phyloP scores from a whole-genome alignment of 2,797 vertebrate species.

The Crenichthys baileyi region DNA sequence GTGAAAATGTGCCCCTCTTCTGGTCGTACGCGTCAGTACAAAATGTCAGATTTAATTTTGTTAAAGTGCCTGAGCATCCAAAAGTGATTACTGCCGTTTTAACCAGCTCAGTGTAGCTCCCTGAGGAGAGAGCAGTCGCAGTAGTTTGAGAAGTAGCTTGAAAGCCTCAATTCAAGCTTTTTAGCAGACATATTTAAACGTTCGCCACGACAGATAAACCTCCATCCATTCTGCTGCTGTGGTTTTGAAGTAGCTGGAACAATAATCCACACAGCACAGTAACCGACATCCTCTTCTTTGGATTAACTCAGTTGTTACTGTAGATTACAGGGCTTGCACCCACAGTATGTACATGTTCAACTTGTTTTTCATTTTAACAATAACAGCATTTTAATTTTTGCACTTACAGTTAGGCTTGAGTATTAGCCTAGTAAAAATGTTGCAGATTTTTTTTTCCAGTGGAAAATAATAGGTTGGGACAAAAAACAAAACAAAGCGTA shows the following conservation, averaged over 20 bases:
- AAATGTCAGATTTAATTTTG: slow-evolving; percentile 3
- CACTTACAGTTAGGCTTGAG: slow-evolving; percentile 16
- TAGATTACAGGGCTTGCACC: neutral
- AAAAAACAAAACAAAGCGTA: neutral
- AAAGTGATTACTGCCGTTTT: slow-evolving; percentile 12
- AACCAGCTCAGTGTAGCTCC: slow-evolving; percentile 17
- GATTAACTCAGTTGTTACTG: slow-evolving; percentile 17
- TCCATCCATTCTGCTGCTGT: slow-evolving; percentile 23
- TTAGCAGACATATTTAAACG: slow-evolving; percentile 27
- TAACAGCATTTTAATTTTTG: slow-evolving; percentile 27
- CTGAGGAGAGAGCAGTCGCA: slow-evolving; percentile 16
- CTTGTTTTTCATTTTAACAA: slow-evolving; percentile 34
- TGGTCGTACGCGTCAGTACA: slow-evolving; percentile 15
- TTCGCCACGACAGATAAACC: slow-evolving; percentile 18
- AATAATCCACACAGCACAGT: slow-evolving; percentile 28
- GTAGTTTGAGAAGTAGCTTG: slow-evolving; percentile 20
- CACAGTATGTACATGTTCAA: neutral
- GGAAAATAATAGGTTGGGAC: slow-evolving; percentile 13
- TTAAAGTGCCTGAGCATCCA: neutral
- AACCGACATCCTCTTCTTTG: slow-evolving; percentile 13
- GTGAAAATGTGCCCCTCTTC: slow-evolving; percentile 10
- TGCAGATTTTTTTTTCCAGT: slow-evolving; percentile 2
- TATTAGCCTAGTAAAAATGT: slow-evolving; percentile 20
- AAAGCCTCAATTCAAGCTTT: slow-evolving; percentile 26
- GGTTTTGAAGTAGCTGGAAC: slow-evolving; percentile 22